Evolutionary conservation across 2,797 vertebrate genomes (phyloP), one percentile per base, ranked within the genome.

Genomic region (Pseudomugil gertrudae): DNA sequence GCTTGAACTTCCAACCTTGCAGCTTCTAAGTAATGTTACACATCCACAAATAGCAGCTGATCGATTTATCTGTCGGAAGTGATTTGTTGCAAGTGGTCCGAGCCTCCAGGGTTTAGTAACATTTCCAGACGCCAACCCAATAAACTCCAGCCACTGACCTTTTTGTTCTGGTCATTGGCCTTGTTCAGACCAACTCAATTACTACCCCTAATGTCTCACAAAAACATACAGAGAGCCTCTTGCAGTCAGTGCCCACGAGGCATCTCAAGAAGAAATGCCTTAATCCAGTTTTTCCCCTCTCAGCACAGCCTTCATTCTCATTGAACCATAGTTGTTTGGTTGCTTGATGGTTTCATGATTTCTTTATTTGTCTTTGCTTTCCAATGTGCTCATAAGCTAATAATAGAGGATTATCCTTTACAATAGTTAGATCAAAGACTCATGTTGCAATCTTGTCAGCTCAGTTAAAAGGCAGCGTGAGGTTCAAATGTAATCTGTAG

Each of bases 131-230:
- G 54, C 67, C 89, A 91, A 92, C 90, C 85, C 90, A 87, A 92
- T 93, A 90, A 93, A 79, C 79, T 81, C 43, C 56, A 83, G 81
- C 75, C 82, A n/a, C 79, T 92, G 92, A 93, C 92, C 92, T 93
- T 93, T 92, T 63, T 72, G 73, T 80, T 82, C 64, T 89, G 79
- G 87, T 88, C 88, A 77, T 87, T 82, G 87, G 87, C 83, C 83
- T 82, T 58, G 85, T 84, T 92, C 69, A 55, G 78, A 84, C 79
- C 86, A 92, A 94, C 90, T 89, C 80, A 66, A 93, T 93, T 92
- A 92, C 9, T 54, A 56, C 38, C 66, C 53, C 64, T 90, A 86
- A 91, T 90, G 88, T 90, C 83, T 84, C 69, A 61, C 88, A 87
- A 84, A 84, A 85, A 81, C 82, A 78, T 86, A 83, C 81, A 79